Conservation (phyloP, 2,113 vertebrate genomes). For the Trematocara unimaculatum region DNA sequence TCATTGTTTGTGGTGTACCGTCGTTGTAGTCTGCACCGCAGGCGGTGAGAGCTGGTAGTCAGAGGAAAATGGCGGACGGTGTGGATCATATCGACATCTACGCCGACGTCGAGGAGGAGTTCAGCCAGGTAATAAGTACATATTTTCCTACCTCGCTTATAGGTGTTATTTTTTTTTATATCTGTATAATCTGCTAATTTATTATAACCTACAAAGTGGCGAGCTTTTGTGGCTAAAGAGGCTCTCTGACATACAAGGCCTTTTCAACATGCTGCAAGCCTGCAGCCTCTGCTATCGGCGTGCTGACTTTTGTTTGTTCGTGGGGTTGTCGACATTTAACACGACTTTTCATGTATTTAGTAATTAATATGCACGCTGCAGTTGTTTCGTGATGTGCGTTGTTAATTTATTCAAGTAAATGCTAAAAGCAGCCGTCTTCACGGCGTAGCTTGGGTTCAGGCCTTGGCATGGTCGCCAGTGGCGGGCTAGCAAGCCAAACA, state of each 20-base stretch:
- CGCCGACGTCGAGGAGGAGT: conserved; percentile 95
- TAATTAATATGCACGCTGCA: too few relatives aligned
- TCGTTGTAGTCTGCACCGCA: not conserved
- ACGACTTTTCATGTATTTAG: fast-evolving
- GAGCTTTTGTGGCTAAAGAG: not conserved
- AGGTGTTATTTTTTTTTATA: fast-evolving
- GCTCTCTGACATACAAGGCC: not conserved
- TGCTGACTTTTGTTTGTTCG: not conserved
- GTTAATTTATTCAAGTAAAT: fast-evolving
- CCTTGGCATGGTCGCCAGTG: not conserved
- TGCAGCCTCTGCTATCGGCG: not conserved
- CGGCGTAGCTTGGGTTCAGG: not conserved
- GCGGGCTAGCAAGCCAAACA: conserved; percentile 27
- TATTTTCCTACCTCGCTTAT: fast-evolving
- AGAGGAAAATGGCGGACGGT: conserved; percentile 92
- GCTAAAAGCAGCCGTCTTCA: fast-evolving
- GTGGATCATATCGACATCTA: conserved; percentile 98
- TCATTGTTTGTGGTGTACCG: conserved; percentile 22
- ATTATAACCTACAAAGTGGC: fast-evolving
- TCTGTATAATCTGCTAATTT: fast-evolving
- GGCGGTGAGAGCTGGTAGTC: conserved; percentile 51
- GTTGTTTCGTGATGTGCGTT: not conserved
- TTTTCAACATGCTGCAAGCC: conserved; percentile 11
- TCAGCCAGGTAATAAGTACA: conserved; percentile 80
- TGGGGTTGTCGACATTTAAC: not conserved